Base-by-base conservation (phyloP, 2,113 vertebrate species). In the Trogon surrucura region DNA sequence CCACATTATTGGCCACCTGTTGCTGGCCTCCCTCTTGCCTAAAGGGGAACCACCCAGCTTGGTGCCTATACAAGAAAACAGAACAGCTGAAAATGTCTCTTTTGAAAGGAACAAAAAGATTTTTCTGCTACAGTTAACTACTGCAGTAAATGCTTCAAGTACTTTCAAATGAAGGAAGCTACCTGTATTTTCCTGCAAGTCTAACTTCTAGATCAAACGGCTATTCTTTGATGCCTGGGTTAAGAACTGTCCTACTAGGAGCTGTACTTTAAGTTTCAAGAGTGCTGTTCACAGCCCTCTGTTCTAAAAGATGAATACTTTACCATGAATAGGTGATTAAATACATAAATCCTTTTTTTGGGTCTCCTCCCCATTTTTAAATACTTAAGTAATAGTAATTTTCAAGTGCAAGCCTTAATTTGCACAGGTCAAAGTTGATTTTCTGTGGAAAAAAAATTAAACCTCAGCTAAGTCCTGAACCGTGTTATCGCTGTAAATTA, bases 21-120 rank as follows among this genome's bases (percentile, higher is more conserved):
- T 96, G 98, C 2, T 97, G 98, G 83, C 97, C 97, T 75, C 98
- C 98, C 92, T 98, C 98, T 94, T 99, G 98, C 94, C 99, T 98
- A 83, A 99, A 99, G 61, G 99, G 99, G 92, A 99, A 99, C 99
- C 99, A 99, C 91, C 99, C 99, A 51, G 99, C 99, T 95, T 99
- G 99, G 92, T 99, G 99, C 94, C 99, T 99, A 70, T 20, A n/a
- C 87, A 86, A 95, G 57, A 94, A 87, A 97, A 95, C 0, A 7
- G 83, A 94, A 97, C 65, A 97, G 71, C 29, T 94, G 75, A 94
- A 64, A 91, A 61, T 19, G 26, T 74, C 66, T 88, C 75, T 70
- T 91, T 50, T 18, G 48, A 87, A 92, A 88, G 15, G 18, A 91
- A 84, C 14, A 50, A 32, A 21, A 57, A 36, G 0, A 13, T 21